Conservation (phyloP, 2,113 vertebrate genomes). For the Neolamprologus toae region DNA sequence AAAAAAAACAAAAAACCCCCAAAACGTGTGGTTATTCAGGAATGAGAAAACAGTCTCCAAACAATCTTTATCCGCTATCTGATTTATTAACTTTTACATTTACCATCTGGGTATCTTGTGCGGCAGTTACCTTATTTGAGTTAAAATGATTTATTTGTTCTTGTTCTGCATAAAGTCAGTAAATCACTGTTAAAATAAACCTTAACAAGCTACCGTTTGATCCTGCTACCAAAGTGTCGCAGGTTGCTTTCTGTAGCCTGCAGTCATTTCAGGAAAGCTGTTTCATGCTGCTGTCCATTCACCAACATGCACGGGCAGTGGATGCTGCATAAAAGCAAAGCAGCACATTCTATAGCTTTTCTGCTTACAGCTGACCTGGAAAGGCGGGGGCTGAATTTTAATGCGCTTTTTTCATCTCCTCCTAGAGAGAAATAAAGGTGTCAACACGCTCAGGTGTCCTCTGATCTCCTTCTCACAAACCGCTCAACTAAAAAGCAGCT, state of each 20-base stretch:
- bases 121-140: not conserved
- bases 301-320: not conserved
- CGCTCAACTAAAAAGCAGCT: not conserved
- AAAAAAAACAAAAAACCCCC: accelerated
- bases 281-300: not conserved
- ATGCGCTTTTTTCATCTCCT: not conserved
- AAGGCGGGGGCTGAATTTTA: not conserved
- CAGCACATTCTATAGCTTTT: not conserved
- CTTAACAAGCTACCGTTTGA: not conserved
- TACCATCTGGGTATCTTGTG: not conserved
- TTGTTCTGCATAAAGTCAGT: not conserved
- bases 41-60: not conserved
- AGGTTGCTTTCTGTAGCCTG: not conserved
- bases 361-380: not conserved
- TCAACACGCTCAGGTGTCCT: not conserved
- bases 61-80: not conserved
- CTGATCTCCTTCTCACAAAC: not conserved
- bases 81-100: not conserved
- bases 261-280: not conserved
- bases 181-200: not conserved
- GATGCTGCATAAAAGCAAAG: not conserved
- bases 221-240: not conserved
- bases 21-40: not conserved
- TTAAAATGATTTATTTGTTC: not conserved
- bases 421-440: not conserved